Percentiles rank a stretch among this genome's conserved stretches.
These are phyloP conservation scores for Corythaeola cristata DNA, from an alignment of 2,113 vertebrate species.

Conservation along the genomic window DNA sequence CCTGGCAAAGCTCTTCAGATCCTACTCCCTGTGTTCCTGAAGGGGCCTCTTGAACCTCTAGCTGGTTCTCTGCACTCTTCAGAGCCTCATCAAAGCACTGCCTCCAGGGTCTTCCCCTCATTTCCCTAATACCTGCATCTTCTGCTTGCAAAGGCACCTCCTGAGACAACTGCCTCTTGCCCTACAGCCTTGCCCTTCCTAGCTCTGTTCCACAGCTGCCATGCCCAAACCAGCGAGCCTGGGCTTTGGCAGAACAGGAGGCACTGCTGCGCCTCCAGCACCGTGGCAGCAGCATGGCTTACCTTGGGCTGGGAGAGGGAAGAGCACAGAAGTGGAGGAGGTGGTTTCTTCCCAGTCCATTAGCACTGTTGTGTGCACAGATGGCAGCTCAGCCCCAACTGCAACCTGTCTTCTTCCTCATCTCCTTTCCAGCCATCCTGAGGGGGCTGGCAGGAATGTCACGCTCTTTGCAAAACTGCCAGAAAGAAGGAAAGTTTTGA, in stretches of 20 bases:
- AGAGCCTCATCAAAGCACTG: constrained; percentile 55
- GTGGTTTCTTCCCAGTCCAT: background rate
- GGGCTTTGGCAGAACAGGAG: background rate
- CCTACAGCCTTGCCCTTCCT: constrained; percentile 5
- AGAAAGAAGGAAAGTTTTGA: background rate
- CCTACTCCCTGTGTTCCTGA: background rate
- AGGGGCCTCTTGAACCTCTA: constrained; percentile 1
- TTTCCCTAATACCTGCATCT: constrained; percentile 52
- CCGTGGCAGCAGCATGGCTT: background rate
- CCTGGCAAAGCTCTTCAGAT: background rate
- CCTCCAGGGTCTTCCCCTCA: constrained; percentile 23
- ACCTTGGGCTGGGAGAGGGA: background rate
- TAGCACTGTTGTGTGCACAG: background rate
- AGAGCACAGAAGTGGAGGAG: background rate
- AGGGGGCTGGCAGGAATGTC: background rate
- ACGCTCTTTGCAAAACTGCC: background rate
- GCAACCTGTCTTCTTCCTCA: background rate
- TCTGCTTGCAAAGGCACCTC: constrained; percentile 42
- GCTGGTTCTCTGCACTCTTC: background rate
- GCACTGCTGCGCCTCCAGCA: background rate
- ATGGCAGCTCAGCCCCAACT: background rate
- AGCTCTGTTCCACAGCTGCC: background rate
- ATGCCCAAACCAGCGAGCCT: background rate
- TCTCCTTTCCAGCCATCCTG: background rate
- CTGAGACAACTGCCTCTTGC: constrained; percentile 9